A percentile compares a stretch with the other conserved stretches of the same genome.
Evolutionary conservation across 1,140 invertebrate species (phyloP).

Genomic region (Melitaea cinxia): DNA sequence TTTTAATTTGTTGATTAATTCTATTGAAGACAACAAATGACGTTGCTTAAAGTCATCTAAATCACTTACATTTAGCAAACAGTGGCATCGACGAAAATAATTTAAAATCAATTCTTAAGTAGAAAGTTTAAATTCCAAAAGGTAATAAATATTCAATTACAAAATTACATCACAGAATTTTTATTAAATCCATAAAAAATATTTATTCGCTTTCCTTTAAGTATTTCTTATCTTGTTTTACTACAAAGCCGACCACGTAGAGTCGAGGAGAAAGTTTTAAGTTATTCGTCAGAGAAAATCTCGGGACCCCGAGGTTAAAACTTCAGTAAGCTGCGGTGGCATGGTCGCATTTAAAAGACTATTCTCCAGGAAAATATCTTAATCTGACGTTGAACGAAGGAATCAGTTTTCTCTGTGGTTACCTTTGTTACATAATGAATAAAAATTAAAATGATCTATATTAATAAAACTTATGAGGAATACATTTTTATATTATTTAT

Average conservation of each 20-base stretch:
- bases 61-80: no score
- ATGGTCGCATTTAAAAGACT: constrained; percentile 18
- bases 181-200: constrained; percentile 7
- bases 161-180: not conserved
- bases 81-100: no score
- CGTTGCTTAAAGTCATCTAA: no score
- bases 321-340: constrained; percentile 20
- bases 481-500: no score
- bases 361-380: constrained; percentile 20
- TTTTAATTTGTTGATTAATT: no score
- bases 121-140: not conserved
- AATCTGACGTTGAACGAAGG: constrained; percentile 4
- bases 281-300: constrained; percentile 29
- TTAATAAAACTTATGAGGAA: not conserved
- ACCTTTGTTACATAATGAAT: constrained; percentile 2
- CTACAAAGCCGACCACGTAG: constrained; percentile 15
- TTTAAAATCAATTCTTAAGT: not conserved
- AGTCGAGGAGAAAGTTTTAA: constrained; percentile 26
- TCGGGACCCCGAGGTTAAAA: constrained; percentile 8
- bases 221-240: constrained; percentile 8
- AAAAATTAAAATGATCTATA: no score
- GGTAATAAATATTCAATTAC: constrained; percentile 9
- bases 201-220: not conserved
- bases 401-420: not conserved
- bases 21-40: no score